phyloP scores from a whole-genome alignment of 2,888 invertebrate species.

The Baronia brevicornis region DNA sequence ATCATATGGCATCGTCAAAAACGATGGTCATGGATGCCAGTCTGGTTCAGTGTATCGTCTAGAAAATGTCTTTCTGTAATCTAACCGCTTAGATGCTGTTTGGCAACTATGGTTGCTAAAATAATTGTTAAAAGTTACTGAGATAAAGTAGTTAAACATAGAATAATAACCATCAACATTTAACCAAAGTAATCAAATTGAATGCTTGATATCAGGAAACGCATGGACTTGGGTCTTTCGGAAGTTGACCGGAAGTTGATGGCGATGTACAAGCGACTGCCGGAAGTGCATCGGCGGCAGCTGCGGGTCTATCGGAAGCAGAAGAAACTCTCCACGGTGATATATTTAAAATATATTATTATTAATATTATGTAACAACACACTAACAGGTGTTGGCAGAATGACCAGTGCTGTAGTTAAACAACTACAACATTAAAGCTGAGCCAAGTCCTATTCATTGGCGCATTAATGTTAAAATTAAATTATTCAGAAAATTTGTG shows the following conservation, averaged over 20 bases:
- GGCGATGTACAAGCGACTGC: constrained; percentile 65
- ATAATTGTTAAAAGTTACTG: neutral
- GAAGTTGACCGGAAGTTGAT: constrained; percentile 64
- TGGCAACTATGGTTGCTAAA: too few species aligned
- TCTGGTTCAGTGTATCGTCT: too few species aligned
- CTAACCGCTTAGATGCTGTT: neutral
- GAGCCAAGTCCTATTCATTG: too few species aligned
- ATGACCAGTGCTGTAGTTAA: too few species aligned
- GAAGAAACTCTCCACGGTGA: constrained; percentile 58
- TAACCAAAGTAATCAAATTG: neutral
- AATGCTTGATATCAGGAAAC: constrained; percentile 45
- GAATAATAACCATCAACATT: neutral
- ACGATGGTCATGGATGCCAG: too few species aligned
- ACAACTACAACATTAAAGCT: neutral
- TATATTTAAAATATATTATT: too few species aligned
- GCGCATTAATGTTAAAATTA: too few species aligned
- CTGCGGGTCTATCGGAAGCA: constrained; percentile 62
- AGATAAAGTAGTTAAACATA: neutral
- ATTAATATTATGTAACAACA: neutral
- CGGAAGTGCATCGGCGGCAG: constrained; percentile 61
- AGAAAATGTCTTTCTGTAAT: neutral
- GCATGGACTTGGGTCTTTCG: constrained; percentile 55
- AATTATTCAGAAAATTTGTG: too few species aligned
- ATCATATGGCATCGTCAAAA: too few species aligned
- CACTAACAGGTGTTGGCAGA: neutral